Conservation (phyloP, 2,888 invertebrate species). For the Shargacucullia verbasci region DNA sequence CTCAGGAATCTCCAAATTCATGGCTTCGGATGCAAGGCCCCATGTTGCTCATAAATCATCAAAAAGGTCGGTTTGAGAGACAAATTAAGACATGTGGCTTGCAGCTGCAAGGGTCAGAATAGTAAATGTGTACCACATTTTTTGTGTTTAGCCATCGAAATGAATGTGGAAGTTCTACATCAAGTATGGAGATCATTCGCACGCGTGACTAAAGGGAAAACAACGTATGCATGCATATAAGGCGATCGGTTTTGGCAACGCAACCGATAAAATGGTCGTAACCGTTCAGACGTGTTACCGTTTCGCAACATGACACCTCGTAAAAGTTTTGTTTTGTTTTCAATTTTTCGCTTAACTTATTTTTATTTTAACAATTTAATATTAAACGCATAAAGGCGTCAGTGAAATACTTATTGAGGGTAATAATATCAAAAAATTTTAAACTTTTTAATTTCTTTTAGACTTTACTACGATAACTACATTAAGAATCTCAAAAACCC, state of each 20-base stretch:
- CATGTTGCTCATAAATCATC: constrained; percentile 75
- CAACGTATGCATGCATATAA: constrained; percentile 73
- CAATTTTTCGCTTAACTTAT: constrained; percentile 34
- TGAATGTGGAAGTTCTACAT: constrained; percentile 41
- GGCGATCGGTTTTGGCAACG: constrained; percentile 73
- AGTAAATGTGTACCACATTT: constrained; percentile 40
- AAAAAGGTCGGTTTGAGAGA: constrained; percentile 76
- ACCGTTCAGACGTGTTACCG: constrained; percentile 67
- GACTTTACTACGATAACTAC: not conserved
- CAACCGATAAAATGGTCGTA: constrained; percentile 71
- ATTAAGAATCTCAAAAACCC: constrained; percentile 7
- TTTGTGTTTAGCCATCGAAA: constrained; percentile 48
- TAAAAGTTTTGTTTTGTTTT: constrained; percentile 63
- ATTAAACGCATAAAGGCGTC: constrained; percentile 37
- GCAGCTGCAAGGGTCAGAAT: constrained; percentile 77
- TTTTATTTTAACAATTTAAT: constrained; percentile 26
- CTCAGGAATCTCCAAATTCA: constrained; percentile 40
- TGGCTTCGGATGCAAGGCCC: constrained; percentile 47
- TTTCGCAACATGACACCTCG: constrained; percentile 71
- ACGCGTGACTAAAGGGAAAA: constrained; percentile 83
- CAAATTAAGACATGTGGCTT: constrained; percentile 82
- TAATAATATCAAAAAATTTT: not conserved
- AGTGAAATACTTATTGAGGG: constrained; percentile 29
- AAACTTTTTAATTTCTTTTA: not conserved
- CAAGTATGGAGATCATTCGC: constrained; percentile 52